phyloP scores from a whole-genome alignment of 2,797 vertebrate species.

The Trachurus trachurus region DNA sequence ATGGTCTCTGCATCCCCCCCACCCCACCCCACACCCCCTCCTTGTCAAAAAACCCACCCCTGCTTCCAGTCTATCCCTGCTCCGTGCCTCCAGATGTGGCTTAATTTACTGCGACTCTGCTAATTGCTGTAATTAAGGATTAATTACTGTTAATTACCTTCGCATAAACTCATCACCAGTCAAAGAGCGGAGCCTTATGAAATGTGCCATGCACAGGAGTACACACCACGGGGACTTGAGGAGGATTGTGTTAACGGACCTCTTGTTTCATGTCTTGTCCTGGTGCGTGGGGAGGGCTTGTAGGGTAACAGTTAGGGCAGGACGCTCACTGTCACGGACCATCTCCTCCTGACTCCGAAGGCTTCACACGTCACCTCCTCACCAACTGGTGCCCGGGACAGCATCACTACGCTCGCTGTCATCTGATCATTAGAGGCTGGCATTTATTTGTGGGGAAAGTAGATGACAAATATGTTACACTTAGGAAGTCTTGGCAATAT shows the following conservation, averaged over 20 bases:
- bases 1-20: conserved; percentile 84
- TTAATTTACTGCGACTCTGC: conserved; percentile 99
- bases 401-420: conserved; percentile 52
- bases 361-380: conserved; percentile 68
- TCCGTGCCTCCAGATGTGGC: conserved; percentile 99
- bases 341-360: conserved; percentile 69
- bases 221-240: conserved; percentile 82
- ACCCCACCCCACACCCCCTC: conserved; percentile 80
- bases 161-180: conserved; percentile 99
- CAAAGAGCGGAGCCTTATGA: conserved; percentile 99
- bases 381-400: conserved; percentile 71
- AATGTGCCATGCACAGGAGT: conserved; percentile 94
- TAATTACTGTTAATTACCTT: conserved; percentile 99
- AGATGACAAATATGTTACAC: conserved; percentile 1
- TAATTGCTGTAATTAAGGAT: conserved; percentile 99
- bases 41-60: conserved; percentile 76
- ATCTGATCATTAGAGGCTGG: conserved; percentile 51
- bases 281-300: conserved; percentile 77
- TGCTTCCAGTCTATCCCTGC: conserved; percentile 82
- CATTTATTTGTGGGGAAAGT: conserved; percentile 42
- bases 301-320: conserved; percentile 79
- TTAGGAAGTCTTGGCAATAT: not conserved
- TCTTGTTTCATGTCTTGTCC: conserved; percentile 76
- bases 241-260: conserved; percentile 74
- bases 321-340: conserved; percentile 70